A percentile compares a stretch with the other conserved stretches of the same genome.
Evolutionary conservation across 2,888 invertebrate species (phyloP).

Genomic region (Sphaerophoria taeniata): DNA sequence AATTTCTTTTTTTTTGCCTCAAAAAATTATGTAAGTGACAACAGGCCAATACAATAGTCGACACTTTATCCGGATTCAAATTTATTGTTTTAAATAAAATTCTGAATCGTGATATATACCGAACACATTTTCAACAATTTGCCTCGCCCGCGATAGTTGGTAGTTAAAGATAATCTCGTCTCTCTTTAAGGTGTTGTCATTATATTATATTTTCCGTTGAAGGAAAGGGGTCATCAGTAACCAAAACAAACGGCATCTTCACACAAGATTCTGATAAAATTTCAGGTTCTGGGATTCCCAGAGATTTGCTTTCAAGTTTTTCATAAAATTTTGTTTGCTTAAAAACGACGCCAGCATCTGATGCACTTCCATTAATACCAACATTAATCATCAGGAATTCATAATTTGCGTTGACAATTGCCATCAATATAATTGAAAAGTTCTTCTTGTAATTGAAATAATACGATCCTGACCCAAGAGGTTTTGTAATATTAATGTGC

Average conservation of each 20-base stretch:
- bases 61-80: too few species aligned
- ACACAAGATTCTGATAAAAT: constrained; percentile 16
- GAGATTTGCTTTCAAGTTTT: constrained; percentile 28
- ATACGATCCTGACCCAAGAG: constrained; percentile 31
- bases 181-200: constrained; percentile 30
- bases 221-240: constrained; percentile 59
- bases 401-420: not conserved
- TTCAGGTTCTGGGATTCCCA: constrained; percentile 7
- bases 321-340: constrained; percentile 22
- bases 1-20: not conserved
- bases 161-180: constrained; percentile 29
- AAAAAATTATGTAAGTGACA: not conserved
- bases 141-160: constrained; percentile 13
- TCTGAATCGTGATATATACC: too few species aligned
- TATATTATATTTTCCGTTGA: constrained; percentile 37
- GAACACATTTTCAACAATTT: too few species aligned
- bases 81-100: too few species aligned
- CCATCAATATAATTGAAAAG: constrained; percentile 50
- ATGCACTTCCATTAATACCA: too few species aligned
- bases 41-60: too few species aligned
- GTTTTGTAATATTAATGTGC: constrained; percentile 34
- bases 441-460: constrained; percentile 58
- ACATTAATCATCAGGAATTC: constrained; percentile 41
- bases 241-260: constrained; percentile 47
- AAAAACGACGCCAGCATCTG: too few species aligned